Percentiles rank a stretch among this genome's conserved stretches.
Conservation (phyloP, 1,140 invertebrate genomes). For the Dolichoris vasculosae region DNA sequence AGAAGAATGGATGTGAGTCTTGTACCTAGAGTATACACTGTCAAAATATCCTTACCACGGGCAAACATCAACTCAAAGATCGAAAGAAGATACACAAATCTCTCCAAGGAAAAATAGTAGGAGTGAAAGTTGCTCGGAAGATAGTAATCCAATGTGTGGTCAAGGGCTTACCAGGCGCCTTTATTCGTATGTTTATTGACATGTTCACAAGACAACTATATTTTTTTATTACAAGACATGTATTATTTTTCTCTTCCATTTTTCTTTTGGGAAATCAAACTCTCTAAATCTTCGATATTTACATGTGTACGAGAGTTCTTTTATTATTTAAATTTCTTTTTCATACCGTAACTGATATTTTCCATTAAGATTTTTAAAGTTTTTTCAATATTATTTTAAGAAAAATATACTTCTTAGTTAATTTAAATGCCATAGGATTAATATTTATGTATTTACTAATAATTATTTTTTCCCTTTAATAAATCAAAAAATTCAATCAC, state of each 20-base stretch:
- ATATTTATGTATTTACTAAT: too few species aligned
- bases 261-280: slow-evolving; percentile 28
- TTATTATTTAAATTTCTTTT: not conserved
- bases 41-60: not conserved
- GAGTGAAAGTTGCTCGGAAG: not conserved
- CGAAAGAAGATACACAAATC: not conserved
- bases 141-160: slow-evolving; percentile 69
- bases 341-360: not conserved
- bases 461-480: too few species aligned
- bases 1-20: too few species aligned
- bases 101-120: not conserved
- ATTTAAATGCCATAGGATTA: too few species aligned
- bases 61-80: not conserved
- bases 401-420: too few species aligned
- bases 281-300: not conserved
- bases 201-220: slow-evolving; percentile 54
- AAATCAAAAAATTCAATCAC: too few species aligned
- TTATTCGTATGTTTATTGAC: slow-evolving; percentile 70
- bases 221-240: not conserved
- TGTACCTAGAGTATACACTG: too few species aligned
- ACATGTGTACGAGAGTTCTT: not conserved
- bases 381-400: too few species aligned
- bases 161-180: slow-evolving; percentile 65
- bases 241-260: slow-evolving; percentile 26
- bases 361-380: not conserved